A percentile compares a stretch with the other conserved stretches of the same genome.
Evolutionary conservation across 2,888 invertebrate genomes (phyloP).

Genomic region (Euzetes globulus): DNA sequence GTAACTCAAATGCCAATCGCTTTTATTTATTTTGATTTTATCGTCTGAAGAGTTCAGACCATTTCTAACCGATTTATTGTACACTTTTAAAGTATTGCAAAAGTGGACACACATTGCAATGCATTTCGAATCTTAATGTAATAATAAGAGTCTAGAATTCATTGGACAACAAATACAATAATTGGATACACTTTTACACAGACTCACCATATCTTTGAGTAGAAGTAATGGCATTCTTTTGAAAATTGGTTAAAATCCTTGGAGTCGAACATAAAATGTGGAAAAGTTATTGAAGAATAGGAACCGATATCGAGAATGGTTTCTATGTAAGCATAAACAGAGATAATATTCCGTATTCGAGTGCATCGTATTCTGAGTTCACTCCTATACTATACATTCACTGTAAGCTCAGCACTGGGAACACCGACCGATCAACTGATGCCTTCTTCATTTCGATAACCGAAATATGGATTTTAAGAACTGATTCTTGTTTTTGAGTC

Average conservation of each 20-base stretch:
- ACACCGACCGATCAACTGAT: neutral
- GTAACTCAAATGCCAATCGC: neutral
- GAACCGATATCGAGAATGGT: constrained; percentile 2
- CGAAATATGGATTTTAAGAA: neutral
- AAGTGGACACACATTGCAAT: constrained; percentile 10
- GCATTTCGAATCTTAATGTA: neutral
- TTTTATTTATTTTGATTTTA: neutral
- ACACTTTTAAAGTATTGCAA: neutral
- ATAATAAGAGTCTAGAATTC: neutral
- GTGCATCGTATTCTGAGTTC: neutral
- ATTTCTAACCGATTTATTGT: constrained; percentile 1
- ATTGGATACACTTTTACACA: constrained; percentile 11
- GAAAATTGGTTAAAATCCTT: neutral
- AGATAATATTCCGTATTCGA: neutral
- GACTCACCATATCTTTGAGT: constrained; percentile 6
- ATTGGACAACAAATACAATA: constrained; percentile 13
- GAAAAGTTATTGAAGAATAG: neutral
- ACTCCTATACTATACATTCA: neutral
- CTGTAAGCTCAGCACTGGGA: neutral
- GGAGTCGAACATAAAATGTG: neutral
- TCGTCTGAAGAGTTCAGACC: neutral
- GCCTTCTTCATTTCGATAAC: neutral
- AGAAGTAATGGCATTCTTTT: neutral
- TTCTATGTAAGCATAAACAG: constrained; percentile 2
- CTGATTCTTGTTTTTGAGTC: neutral